Evolutionary conservation across 2,888 invertebrate species (phyloP).

Genomic region (Fragum sueziense): DNA sequence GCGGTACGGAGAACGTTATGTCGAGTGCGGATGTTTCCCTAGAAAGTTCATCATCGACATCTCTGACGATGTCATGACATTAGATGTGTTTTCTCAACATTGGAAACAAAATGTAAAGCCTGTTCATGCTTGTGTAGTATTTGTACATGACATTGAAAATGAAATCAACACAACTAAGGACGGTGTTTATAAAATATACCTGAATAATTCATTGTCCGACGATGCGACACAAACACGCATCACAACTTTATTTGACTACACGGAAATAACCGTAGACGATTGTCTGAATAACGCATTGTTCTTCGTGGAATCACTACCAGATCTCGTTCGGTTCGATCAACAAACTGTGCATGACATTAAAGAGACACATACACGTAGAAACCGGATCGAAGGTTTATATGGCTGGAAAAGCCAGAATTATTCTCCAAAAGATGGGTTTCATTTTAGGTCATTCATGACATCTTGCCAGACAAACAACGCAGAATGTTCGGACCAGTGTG

Average conservation of each 20-base stretch:
- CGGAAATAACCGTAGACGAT: conserved; percentile 56
- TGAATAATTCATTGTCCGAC: conserved; percentile 53
- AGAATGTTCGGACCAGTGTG: neutral
- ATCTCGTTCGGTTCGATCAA: neutral
- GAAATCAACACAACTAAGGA: conserved; percentile 56
- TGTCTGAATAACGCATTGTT: conserved; percentile 53
- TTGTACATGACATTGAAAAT: conserved; percentile 49
- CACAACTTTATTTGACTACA: conserved; percentile 61
- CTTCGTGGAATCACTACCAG: conserved; percentile 60
- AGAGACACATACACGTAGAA: no score
- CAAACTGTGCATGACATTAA: no score
- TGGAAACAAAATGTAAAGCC: neutral
- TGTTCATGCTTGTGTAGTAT: conserved; percentile 41
- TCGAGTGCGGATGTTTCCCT: neutral
- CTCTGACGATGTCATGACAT: neutral
- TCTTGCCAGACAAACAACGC: neutral
- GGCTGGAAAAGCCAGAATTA: neutral
- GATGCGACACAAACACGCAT: conserved; percentile 38
- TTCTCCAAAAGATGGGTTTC: neutral
- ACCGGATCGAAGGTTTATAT: neutral
- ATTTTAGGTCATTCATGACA: neutral
- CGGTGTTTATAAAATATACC: conserved; percentile 54
- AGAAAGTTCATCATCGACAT: neutral
- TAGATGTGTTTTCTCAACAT: neutral
- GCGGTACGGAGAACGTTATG: neutral